These are phyloP conservation scores for Tetrao urogallus DNA, from an alignment of 2,113 vertebrate species.

Conservation along the genomic window DNA sequence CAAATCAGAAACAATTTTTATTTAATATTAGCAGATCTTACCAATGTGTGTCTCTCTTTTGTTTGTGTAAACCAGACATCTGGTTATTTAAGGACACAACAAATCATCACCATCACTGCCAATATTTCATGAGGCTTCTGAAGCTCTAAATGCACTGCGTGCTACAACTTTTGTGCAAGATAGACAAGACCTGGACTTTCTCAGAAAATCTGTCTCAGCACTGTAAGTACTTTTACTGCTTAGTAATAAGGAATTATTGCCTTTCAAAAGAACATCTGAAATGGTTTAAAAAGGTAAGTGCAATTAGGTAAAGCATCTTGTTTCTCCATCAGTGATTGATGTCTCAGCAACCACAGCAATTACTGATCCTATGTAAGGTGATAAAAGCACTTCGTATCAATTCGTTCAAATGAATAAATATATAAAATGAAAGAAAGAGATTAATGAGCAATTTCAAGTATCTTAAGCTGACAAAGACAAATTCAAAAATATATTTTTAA, in stretches of 20 bases:
- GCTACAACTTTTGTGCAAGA: neutral
- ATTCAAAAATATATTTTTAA: neutral
- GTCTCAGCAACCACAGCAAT: neutral
- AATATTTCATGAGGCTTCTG: neutral
- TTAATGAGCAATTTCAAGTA: neutral
- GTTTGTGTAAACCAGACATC: neutral
- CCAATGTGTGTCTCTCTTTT: neutral
- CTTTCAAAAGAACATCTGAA: neutral
- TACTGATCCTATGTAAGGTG: neutral
- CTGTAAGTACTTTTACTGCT: neutral
- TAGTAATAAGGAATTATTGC: neutral
- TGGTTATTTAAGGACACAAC: neutral
- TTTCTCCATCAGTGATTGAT: neutral
- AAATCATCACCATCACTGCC: neutral
- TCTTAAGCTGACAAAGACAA: neutral
- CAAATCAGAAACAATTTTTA: slow-evolving; percentile 7
- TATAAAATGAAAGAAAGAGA: neutral
- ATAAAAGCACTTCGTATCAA: neutral
- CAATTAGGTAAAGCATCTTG: neutral
- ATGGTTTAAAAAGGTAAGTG: neutral
- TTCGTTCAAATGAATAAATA: neutral
- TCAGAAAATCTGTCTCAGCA: neutral
- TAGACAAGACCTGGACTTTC: neutral
- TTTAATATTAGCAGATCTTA: neutral
- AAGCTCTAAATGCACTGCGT: neutral